A percentile compares a stretch with the other conserved stretches of the same genome.
phyloP scores from a whole-genome alignment of 1,140 invertebrate species.

The Penaeus japonicus region DNA sequence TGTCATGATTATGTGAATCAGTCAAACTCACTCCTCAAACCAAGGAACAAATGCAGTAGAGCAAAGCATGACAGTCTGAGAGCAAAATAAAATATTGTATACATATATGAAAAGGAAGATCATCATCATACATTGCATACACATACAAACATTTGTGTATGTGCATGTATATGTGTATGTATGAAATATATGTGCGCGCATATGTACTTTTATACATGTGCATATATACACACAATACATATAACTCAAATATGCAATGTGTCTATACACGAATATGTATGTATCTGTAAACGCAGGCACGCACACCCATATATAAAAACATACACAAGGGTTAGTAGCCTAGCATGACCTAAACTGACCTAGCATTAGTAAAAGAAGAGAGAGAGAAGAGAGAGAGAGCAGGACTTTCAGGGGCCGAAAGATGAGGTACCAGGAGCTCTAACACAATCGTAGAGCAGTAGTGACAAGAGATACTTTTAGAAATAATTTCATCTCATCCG shows the following conservation, averaged over 20 bases:
- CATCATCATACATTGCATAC: no score
- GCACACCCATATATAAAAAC: background rate
- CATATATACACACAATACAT: no score
- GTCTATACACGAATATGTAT: no score
- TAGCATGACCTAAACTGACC: constrained; percentile 54
- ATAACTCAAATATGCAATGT: no score
- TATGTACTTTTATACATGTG: no score
- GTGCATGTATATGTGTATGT: no score
- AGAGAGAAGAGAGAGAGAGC: constrained; percentile 46
- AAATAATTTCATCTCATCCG: constrained; percentile 24
- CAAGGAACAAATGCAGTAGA: background rate
- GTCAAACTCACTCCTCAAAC: background rate
- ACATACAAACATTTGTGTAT: no score
- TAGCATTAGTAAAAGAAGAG: constrained; percentile 48
- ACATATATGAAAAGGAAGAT: constrained; percentile 21
- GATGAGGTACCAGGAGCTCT: constrained; percentile 51
- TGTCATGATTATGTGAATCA: constrained; percentile 23
- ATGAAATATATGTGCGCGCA: no score
- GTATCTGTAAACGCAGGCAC: no score
- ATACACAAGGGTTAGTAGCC: constrained; percentile 45
- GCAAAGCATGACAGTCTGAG: constrained; percentile 34
- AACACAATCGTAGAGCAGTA: constrained; percentile 39
- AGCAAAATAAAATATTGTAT: constrained; percentile 22
- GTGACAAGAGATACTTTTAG: constrained; percentile 30
- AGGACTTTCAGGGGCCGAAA: constrained; percentile 46